Conservation (phyloP, 37 sponge, comb jelly and placozoan species). For the Dysidea cf. avara region DNA sequence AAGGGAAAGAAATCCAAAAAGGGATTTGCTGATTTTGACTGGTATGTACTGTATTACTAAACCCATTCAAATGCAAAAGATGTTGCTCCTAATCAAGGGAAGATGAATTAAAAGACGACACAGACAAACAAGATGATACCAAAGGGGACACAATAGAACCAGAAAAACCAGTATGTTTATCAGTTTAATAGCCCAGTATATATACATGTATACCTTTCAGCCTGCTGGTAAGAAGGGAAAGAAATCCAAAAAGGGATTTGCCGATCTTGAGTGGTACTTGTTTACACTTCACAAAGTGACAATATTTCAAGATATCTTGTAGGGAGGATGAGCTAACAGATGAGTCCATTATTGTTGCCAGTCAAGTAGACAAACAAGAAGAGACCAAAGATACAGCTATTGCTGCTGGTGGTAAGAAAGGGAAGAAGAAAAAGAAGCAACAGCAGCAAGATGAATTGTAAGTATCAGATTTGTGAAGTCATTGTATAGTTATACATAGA, state of each 20-base stretch:
- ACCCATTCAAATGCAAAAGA: too few relatives aligned
- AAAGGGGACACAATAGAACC: background rate
- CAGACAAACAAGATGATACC: background rate
- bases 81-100: background rate
- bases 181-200: too few relatives aligned
- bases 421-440: constrained; percentile 7
- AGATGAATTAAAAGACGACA: background rate
- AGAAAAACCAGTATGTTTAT: background rate
- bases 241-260: background rate
- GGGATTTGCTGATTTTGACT: background rate
- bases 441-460: background rate
- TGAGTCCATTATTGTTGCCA: background rate
- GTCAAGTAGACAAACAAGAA: background rate
- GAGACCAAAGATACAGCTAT: background rate
- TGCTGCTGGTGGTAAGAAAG: background rate
- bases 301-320: background rate
- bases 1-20: background rate
- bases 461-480: too few relatives aligned
- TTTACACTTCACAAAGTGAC: background rate
- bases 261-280: background rate
- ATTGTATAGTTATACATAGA: too few relatives aligned
- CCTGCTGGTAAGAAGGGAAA: background rate
- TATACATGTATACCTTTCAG: too few relatives aligned
- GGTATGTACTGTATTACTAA: too few relatives aligned
- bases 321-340: background rate